phyloP scores from a whole-genome alignment of 35 echinoderm and acorn worm genomes.

The Patiria miniata region DNA sequence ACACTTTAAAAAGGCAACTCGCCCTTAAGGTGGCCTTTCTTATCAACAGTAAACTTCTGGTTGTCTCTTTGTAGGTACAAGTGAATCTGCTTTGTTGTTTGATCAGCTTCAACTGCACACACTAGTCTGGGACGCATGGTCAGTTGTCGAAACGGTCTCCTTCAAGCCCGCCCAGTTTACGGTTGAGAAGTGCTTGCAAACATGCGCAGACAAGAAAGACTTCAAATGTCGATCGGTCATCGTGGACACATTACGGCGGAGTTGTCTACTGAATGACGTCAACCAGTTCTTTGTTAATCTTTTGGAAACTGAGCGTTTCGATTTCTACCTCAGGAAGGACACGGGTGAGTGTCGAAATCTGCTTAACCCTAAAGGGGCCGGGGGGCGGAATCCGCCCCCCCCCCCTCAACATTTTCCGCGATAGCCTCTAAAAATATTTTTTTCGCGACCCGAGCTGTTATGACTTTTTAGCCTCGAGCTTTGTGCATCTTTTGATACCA shows the following conservation, averaged over 20 bases:
- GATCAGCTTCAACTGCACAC: neutral
- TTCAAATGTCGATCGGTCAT: slow-evolving; percentile 30
- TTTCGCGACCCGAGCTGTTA: no score
- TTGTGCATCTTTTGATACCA: no score
- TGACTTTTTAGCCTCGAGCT: no score
- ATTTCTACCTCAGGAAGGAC: neutral
- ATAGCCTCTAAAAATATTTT: no score
- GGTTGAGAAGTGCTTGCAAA: slow-evolving; percentile 24
- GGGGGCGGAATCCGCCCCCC: no score
- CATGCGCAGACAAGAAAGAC: neutral
- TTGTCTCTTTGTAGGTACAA: neutral
- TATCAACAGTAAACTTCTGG: no score
- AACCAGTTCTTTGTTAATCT: neutral
- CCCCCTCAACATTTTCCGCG: no score
- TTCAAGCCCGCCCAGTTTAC: neutral
- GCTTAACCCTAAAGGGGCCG: no score
- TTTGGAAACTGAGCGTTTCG: neutral
- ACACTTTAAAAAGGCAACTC: no score
- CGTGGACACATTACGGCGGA: neutral
- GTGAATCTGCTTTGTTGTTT: neutral
- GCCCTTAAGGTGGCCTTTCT: no score
- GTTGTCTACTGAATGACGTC: neutral
- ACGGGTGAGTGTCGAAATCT: neutral
- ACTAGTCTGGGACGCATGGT: neutral
- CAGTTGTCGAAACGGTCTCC: neutral